Evolutionary conservation across 2,113 vertebrate species (phyloP), one percentile per base, ranked within the genome.

Genomic region (Antennarius striatus): DNA sequence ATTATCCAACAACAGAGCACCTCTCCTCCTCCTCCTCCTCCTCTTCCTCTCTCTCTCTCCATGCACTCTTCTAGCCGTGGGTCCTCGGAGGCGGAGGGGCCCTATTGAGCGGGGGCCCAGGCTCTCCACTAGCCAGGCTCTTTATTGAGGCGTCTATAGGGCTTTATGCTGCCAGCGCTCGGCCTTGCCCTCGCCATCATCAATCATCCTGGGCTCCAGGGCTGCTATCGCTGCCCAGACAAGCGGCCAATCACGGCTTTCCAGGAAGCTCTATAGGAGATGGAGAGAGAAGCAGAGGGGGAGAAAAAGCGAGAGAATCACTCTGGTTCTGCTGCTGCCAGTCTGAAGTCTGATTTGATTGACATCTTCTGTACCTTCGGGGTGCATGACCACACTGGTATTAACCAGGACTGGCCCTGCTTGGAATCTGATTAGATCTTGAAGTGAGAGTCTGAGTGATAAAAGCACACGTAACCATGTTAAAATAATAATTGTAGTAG

Each of bases 1-100:
- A 98, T 98, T 97, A 96, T 91, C 91, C 92, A 93, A 98, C 96
- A 97, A 98, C 93, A 97, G 96, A 97, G 94, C 93, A 96, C 93
- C 89, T 80, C 81, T 86, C 82, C 70, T 79, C 72, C 69, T 84
- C 91, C 90, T 87, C 87, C 93, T 93, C 77, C 53, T 39, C 48
- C 45, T 29, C 46, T 53, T 52, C 42, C 59, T 14, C 49, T 50
- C 69, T 43, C 54, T 63, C 85, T 74, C 74, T 82, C 42, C 65
- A 62, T 72, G 86, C 84, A 82, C 83, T 90, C 76, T 73, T 83
- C 81, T 66, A 63, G 77, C 84, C 55, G 72, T 73, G 77, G 82
- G 80, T 87, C 87, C 86, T 84, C 59, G 42, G 80, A 77, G 86
- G 81, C 67, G 81, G 80, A 60, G 84, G 90, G 90, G 86, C 80